Conservation (phyloP, 2,113 vertebrate species). For the Forbesichthys papilliferus region DNA sequence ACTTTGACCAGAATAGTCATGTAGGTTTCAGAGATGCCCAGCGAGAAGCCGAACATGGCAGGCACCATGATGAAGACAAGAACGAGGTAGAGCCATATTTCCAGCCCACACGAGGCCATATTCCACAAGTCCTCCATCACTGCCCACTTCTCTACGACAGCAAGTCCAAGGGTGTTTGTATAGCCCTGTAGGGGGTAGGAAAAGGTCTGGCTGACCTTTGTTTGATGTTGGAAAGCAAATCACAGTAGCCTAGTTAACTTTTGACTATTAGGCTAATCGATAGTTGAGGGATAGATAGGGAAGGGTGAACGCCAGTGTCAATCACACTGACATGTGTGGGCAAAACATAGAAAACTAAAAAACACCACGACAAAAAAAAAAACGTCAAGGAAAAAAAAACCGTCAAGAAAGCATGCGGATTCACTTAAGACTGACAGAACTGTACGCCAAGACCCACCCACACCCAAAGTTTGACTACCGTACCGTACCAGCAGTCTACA, state of each 20-base stretch:
- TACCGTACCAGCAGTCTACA: too few relatives aligned
- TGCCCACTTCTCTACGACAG: slow-evolving; percentile 61
- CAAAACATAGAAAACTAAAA: too few relatives aligned
- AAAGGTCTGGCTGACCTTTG: background rate
- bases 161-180: background rate
- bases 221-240: background rate
- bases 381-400: too few relatives aligned
- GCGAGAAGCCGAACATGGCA: slow-evolving; percentile 87
- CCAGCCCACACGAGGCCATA: slow-evolving; percentile 57
- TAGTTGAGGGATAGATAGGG: background rate
- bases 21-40: slow-evolving; percentile 92
- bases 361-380: too few relatives aligned
- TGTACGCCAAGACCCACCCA: too few relatives aligned
- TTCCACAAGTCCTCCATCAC: slow-evolving; percentile 81
- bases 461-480: too few relatives aligned
- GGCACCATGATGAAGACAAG: slow-evolving; percentile 85
- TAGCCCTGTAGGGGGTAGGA: slow-evolving; percentile 1
- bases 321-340: background rate
- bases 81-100: slow-evolving; percentile 78
- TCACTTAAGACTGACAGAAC: too few relatives aligned
- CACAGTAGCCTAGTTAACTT: background rate
- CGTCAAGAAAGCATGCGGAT: too few relatives aligned
- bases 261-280: background rate
- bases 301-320: background rate
- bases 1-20: slow-evolving; percentile 89